A percentile compares a stretch with the other conserved stretches of the same genome.
Conservation (phyloP, 1,140 invertebrate species). For the Ceratina calcarata region DNA sequence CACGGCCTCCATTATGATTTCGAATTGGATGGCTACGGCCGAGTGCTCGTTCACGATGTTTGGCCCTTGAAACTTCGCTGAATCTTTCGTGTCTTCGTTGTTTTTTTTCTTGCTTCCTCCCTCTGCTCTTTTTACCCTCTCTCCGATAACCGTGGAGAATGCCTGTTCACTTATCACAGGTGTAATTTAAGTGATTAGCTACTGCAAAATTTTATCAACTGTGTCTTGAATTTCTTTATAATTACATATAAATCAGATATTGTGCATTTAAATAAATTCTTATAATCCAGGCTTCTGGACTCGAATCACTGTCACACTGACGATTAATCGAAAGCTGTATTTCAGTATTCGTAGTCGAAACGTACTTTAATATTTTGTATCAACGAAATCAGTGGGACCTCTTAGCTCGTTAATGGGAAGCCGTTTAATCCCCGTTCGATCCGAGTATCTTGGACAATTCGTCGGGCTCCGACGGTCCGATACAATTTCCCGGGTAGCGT, state of each 20-base stretch:
- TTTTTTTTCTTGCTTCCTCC: background rate
- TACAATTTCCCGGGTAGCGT: background rate
- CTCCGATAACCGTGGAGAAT: background rate
- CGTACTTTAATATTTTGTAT: too few relatives aligned
- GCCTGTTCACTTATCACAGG: too few relatives aligned
- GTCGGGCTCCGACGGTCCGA: background rate
- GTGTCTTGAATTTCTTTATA: too few relatives aligned
- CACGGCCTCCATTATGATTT: background rate
- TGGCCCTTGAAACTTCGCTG: background rate
- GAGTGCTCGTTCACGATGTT: background rate
- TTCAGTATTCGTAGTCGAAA: too few relatives aligned
- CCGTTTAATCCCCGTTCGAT: background rate
- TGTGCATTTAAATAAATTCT: too few relatives aligned
- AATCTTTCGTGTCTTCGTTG: background rate
- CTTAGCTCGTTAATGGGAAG: background rate
- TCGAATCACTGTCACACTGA: too few relatives aligned
- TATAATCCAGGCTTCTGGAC: too few relatives aligned
- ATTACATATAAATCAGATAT: too few relatives aligned
- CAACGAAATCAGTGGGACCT: background rate
- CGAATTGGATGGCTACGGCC: background rate
- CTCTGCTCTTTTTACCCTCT: background rate
- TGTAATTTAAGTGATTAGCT: too few relatives aligned
- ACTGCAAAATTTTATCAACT: too few relatives aligned
- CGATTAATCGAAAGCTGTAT: too few relatives aligned
- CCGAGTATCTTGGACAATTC: background rate